Base-by-base conservation (phyloP, 2,888 invertebrate species). In the Dynastes grantii region DNA sequence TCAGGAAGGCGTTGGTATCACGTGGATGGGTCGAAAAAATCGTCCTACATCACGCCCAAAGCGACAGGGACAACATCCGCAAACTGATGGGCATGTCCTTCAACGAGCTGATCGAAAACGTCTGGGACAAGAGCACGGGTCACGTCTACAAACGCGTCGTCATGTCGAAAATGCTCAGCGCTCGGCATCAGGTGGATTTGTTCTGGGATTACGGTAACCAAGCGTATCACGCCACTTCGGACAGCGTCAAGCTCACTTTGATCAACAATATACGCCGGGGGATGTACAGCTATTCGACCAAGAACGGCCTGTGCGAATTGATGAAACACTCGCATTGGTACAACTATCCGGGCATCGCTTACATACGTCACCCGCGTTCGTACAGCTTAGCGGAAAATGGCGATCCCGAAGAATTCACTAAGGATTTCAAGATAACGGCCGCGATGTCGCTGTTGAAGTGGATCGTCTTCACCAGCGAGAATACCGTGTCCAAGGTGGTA, bases 391-490 rank as follows among this genome's bases (percentile, higher is more conserved):
- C 88, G 65, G 91, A 92, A 82, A 86, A 86, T 13, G 90, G 91
- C 29, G 93, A 93, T 82, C 87, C 90, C 63, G 90, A 90, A 76
- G 91, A 90, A 32, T 94, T 94, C 85, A 86, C 91, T 77, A 91
- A 92, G 82, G 96, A 97, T 87, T 97, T 93, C 86, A 92, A 94
- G 85, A 89, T 94, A 76, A 96, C 96, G 2, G 94, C 96, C 2
- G 95, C 96, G 82, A 92, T 94, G 71, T 93, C 94, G 81, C 89
- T 97, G 76, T 87, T 97, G 55, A 94, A 94, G 85, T 94, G 92
- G 89, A 89, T 92, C 70, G 88, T 90, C 1, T 83, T 83, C n/a
- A 83, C 77, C 6, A 71, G 71, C 64, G 81, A 82, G 27, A 77
- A 81, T 81, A 53, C 67, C 45, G 75, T 77, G 27, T 71, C 75